phyloP scores from a whole-genome alignment of 53 echinoderm and acorn worm species.

The Paracentrotus lividus region DNA sequence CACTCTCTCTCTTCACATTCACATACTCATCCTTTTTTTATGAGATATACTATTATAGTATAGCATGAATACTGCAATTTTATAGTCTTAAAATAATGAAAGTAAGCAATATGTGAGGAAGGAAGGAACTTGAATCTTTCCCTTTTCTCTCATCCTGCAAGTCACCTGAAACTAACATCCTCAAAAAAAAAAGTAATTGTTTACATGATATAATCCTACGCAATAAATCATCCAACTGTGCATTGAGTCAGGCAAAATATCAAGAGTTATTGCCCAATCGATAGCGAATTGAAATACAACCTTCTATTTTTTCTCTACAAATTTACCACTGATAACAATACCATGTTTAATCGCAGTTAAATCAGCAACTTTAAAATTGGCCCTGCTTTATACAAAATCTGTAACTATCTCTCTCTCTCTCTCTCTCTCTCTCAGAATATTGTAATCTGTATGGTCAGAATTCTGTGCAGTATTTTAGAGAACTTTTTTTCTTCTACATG shows the following conservation, averaged over 20 bases:
- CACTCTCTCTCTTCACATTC: background rate
- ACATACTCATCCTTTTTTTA: background rate
- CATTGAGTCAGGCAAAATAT: background rate
- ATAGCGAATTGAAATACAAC: no score
- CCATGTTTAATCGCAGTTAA: no score
- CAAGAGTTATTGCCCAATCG: no score
- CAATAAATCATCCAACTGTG: background rate
- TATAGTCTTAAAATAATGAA: background rate
- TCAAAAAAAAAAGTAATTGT: background rate
- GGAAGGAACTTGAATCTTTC: constrained; percentile 25
- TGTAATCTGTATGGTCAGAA: no score
- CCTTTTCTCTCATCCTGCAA: background rate
- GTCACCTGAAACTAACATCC: background rate
- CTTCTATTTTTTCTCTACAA: no score
- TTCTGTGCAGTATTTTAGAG: no score
- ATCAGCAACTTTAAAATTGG: no score
- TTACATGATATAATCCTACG: background rate
- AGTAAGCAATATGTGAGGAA: background rate
- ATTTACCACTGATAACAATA: no score
- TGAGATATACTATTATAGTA: background rate
- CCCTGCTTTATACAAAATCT: no score
- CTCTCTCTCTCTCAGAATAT: no score
- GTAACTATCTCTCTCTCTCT: no score
- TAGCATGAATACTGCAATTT: background rate
- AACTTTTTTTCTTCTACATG: no score